Percentiles rank a stretch among this genome's conserved stretches.
These are phyloP conservation scores for Popillia japonica DNA, from an alignment of 1,140 invertebrate species.

Conservation along the genomic window DNA sequence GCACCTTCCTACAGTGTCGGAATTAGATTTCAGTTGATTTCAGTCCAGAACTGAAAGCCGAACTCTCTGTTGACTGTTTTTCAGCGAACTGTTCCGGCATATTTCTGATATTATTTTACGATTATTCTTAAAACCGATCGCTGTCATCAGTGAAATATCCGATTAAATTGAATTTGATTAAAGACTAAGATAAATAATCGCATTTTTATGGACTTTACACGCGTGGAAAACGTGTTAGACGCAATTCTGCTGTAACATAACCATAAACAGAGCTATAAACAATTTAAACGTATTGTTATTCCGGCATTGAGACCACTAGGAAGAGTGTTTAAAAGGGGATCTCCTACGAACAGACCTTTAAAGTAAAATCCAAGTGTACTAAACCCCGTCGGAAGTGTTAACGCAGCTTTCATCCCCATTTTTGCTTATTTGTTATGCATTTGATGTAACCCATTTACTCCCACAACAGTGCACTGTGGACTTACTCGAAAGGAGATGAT, in stretches of 20 bases:
- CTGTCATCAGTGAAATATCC: neutral
- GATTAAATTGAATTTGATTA: neutral
- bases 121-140: neutral
- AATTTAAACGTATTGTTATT: no score
- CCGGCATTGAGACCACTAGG: neutral
- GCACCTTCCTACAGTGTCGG: neutral
- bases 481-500: neutral
- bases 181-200: neutral
- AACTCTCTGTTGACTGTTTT: neutral
- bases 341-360: neutral
- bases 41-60: neutral
- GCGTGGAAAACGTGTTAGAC: neutral
- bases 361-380: no score
- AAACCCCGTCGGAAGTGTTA: no score
- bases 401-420: no score
- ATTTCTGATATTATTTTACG: neutral
- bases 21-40: no score
- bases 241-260: neutral
- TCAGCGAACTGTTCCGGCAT: neutral
- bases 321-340: neutral
- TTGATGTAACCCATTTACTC: neutral
- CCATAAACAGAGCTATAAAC: neutral
- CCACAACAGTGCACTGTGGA: neutral
- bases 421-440: neutral
- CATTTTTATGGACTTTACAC: neutral